These are phyloP conservation scores for Pyrrhia umbra DNA, from an alignment of 2,888 invertebrate genomes.

Conservation along the genomic window DNA sequence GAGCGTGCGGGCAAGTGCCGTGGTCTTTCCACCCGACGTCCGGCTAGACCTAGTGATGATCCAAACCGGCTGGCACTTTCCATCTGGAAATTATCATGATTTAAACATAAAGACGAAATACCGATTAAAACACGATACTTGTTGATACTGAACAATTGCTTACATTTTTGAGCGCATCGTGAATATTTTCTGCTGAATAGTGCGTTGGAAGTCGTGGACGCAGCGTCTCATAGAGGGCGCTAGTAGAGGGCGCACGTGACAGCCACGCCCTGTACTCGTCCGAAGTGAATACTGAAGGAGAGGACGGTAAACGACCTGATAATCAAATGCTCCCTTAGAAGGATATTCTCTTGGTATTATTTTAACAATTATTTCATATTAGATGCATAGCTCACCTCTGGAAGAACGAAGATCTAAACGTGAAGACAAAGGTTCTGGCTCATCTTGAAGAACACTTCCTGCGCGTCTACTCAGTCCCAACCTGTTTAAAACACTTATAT, in stretches of 20 bases:
- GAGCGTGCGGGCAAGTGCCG: slow-evolving; percentile 93
- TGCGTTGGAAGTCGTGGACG: slow-evolving; percentile 94
- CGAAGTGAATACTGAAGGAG: slow-evolving; percentile 94
- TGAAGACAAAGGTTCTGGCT: slow-evolving; percentile 86
- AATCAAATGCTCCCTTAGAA: slow-evolving; percentile 53
- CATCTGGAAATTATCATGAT: slow-evolving; percentile 73
- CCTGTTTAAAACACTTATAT: slow-evolving; percentile 64
- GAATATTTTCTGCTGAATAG: slow-evolving; percentile 97
- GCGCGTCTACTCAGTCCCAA: slow-evolving; percentile 84
- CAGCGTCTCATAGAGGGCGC: slow-evolving; percentile 97
- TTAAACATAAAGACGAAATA: slow-evolving; percentile 9
- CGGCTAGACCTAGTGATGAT: slow-evolving; percentile 89
- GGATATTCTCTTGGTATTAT: not conserved
- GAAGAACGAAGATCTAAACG: slow-evolving; percentile 88
- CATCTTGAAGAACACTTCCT: slow-evolving; percentile 86
- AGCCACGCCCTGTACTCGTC: slow-evolving; percentile 98
- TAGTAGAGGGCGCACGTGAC: slow-evolving; percentile 96
- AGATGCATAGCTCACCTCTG: slow-evolving; percentile 76
- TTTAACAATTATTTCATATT: not conserved
- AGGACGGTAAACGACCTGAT: slow-evolving; percentile 85
- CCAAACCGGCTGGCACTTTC: slow-evolving; percentile 91
- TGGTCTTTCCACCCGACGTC: slow-evolving; percentile 87
- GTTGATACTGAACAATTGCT: slow-evolving; percentile 68
- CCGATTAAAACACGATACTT: not conserved
- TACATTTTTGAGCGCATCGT: slow-evolving; percentile 96